Conservation (phyloP, 2,113 vertebrate species). For the Myiagra hebetior region DNA sequence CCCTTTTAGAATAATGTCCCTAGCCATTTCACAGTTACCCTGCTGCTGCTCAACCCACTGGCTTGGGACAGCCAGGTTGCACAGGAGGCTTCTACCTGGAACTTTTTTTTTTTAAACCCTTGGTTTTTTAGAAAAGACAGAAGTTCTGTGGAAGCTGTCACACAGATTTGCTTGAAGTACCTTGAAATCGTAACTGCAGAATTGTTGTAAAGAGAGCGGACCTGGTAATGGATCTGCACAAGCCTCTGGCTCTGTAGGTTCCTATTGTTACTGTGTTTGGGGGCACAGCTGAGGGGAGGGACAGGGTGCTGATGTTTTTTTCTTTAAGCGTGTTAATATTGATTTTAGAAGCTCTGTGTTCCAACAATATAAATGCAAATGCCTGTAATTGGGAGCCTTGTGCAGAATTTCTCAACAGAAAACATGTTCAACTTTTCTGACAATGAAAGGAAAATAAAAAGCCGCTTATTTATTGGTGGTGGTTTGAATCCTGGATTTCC, state of each 20-base stretch:
- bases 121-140: neutral
- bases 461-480: conserved; percentile 23
- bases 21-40: neutral
- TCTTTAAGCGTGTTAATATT: conserved; percentile 62
- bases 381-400: conserved; percentile 41
- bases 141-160: neutral
- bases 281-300: conserved; percentile 31
- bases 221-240: conserved; percentile 3
- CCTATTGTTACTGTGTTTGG: conserved; percentile 22
- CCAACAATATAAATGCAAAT: conserved; percentile 70
- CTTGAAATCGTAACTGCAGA: neutral
- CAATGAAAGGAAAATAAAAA: conserved; percentile 58
- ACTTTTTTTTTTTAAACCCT: neutral
- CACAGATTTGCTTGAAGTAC: neutral
- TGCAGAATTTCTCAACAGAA: conserved; percentile 58
- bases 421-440: conserved; percentile 53
- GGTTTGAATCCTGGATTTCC: conserved; percentile 51
- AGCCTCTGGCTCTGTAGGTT: conserved; percentile 12
- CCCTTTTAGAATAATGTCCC: neutral
- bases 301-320: conserved; percentile 21
- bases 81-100: neutral
- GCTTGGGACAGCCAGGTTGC: neutral
- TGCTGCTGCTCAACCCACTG: neutral
- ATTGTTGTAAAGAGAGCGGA: neutral
- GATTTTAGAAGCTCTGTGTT: conserved; percentile 59